Evolutionary conservation across 2,797 vertebrate genomes (phyloP).

Genomic region (Dendrocincla tyrannina): DNA sequence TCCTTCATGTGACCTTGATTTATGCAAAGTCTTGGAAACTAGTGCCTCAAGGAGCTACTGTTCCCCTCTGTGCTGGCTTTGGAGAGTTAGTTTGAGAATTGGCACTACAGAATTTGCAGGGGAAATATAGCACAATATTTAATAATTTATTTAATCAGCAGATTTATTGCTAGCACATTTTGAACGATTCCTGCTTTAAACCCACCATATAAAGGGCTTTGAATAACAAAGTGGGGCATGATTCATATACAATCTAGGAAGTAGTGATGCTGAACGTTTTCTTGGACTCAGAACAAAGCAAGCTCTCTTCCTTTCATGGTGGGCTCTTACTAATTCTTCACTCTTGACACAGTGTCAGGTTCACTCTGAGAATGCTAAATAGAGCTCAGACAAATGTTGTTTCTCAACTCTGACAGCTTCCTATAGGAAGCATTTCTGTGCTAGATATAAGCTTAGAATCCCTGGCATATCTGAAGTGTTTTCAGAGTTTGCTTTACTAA

Average conservation of each 20-base stretch:
- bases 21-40: neutral
- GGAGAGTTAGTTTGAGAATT: neutral
- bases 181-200: neutral
- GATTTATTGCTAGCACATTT: neutral
- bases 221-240: neutral
- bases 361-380: neutral
- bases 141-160: neutral
- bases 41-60: neutral
- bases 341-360: neutral
- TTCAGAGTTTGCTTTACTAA: neutral
- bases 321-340: neutral
- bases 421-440: neutral
- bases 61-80: neutral
- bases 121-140: neutral
- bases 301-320: neutral
- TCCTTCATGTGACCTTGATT: neutral
- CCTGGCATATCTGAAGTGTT: neutral
- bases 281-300: slow-evolving; percentile 15
- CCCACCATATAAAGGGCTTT: neutral
- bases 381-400: neutral
- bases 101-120: neutral
- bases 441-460: neutral
- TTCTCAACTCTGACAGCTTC: slow-evolving; percentile 16
- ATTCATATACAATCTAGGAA: neutral
- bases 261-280: neutral